Conservation (phyloP, 2,797 vertebrate species). For the Numenius phaeopus region DNA sequence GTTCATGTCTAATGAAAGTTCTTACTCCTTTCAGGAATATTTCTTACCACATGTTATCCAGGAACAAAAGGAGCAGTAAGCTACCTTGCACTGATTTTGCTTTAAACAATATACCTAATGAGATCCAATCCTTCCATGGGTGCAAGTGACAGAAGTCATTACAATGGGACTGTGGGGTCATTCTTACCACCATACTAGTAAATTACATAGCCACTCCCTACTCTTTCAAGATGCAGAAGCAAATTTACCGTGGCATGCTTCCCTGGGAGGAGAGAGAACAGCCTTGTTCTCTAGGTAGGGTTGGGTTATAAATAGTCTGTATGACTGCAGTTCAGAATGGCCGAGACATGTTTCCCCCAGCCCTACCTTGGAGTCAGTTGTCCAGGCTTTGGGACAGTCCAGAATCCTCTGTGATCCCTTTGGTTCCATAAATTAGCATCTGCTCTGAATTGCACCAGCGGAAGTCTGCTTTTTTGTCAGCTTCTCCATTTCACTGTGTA, state of each 20-base stretch:
- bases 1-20: background rate
- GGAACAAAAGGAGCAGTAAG: conserved; percentile 22
- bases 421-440: conserved; percentile 13
- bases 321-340: background rate
- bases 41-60: background rate
- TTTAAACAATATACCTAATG: background rate
- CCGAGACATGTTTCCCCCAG: background rate
- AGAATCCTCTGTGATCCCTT: background rate
- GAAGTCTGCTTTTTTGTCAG: conserved; percentile 9
- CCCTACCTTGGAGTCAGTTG: background rate
- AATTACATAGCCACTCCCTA: background rate
- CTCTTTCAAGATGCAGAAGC: background rate
- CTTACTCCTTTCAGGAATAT: background rate
- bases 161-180: background rate
- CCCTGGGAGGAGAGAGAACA: background rate
- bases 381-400: background rate
- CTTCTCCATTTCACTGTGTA: background rate
- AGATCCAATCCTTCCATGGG: background rate
- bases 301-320: background rate
- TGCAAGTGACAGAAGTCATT: background rate
- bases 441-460: background rate
- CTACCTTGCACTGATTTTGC: conserved; percentile 17
- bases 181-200: background rate
- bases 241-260: background rate
- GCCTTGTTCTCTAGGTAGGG: background rate